These are phyloP conservation scores for Drosophila pseudotakahashii DNA, from an alignment of 2,888 invertebrate species.

Conservation along the genomic window DNA sequence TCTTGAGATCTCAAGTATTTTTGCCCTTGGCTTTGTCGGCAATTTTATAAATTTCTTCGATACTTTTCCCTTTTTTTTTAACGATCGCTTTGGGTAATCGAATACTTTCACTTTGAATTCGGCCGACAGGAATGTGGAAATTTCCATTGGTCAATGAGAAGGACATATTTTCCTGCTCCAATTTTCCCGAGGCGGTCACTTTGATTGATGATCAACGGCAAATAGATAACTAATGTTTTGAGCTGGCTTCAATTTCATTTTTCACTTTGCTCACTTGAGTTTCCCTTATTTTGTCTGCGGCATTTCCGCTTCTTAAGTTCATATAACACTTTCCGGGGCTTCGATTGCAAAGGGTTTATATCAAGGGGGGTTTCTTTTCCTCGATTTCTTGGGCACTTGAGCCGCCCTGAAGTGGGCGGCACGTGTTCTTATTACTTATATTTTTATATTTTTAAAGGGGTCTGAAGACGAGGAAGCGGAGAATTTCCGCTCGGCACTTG, in stretches of 20 bases:
- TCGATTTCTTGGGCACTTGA: conserved; percentile 43
- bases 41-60: conserved; percentile 18
- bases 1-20: conserved; percentile 53
- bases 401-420: conserved; percentile 33
- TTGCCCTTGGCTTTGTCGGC: conserved; percentile 62
- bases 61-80: conserved; percentile 36
- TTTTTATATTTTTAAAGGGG: conserved; percentile 2
- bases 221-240: conserved; percentile 36
- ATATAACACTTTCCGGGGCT: conserved; percentile 24
- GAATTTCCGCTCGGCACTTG: conserved; percentile 55
- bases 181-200: conserved; percentile 25
- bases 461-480: conserved; percentile 28
- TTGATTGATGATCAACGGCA: conserved; percentile 57
- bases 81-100: conserved; percentile 62
- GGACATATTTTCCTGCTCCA: conserved; percentile 37
- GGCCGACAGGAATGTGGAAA: conserved; percentile 55
- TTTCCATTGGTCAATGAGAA: conserved; percentile 46
- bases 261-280: conserved; percentile 25
- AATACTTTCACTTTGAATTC: conserved; percentile 71
- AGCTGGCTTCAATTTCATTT: conserved; percentile 26
- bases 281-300: conserved; percentile 33
- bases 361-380: conserved; percentile 25
- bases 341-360: conserved; percentile 47
- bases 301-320: conserved; percentile 56
- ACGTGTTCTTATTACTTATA: conserved; percentile 42